Evolutionary conservation across 2,888 invertebrate genomes (phyloP).

Genomic region (Scaptomyza polygonia): DNA sequence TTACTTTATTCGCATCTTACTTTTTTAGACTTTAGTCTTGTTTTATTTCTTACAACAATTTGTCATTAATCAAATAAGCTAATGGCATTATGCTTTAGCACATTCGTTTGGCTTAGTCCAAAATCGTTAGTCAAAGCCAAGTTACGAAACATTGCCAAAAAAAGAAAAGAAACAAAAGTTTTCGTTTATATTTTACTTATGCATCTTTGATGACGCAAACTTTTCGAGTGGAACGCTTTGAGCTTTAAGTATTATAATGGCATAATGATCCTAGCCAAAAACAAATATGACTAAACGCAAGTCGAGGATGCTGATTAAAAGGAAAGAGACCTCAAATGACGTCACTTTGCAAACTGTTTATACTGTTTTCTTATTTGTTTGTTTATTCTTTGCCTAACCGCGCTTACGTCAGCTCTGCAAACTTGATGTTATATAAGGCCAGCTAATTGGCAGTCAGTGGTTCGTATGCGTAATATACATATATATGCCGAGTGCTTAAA

Average conservation of each 20-base stretch:
- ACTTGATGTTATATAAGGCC: slow-evolving; percentile 45
- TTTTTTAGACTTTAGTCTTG: background rate
- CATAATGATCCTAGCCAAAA: slow-evolving; percentile 23
- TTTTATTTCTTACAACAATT: background rate
- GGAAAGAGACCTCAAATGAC: slow-evolving; percentile 40
- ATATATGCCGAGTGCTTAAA: background rate
- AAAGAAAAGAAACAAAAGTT: slow-evolving; percentile 1
- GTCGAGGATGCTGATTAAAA: slow-evolving; percentile 40
- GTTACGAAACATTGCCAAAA: slow-evolving; percentile 3
- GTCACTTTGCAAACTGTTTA: slow-evolving; percentile 46
- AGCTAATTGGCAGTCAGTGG: slow-evolving; percentile 18
- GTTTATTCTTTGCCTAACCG: slow-evolving; percentile 3
- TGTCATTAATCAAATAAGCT: slow-evolving; percentile 55
- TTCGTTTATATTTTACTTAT: slow-evolving; percentile 25
- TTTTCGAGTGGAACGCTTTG: slow-evolving; percentile 18
- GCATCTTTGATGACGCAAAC: slow-evolving; percentile 22
- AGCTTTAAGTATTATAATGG: slow-evolving; percentile 9
- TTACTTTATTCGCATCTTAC: background rate
- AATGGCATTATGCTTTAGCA: slow-evolving; percentile 20
- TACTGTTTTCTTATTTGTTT: slow-evolving; percentile 14
- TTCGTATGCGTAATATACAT: slow-evolving; percentile 22
- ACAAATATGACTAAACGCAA: slow-evolving; percentile 48
- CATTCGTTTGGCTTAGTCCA: slow-evolving; percentile 2
- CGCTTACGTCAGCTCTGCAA: slow-evolving; percentile 54
- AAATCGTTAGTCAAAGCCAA: slow-evolving; percentile 31